Conservation (phyloP, 2,888 invertebrate species). For the Cloeon dipterum region DNA sequence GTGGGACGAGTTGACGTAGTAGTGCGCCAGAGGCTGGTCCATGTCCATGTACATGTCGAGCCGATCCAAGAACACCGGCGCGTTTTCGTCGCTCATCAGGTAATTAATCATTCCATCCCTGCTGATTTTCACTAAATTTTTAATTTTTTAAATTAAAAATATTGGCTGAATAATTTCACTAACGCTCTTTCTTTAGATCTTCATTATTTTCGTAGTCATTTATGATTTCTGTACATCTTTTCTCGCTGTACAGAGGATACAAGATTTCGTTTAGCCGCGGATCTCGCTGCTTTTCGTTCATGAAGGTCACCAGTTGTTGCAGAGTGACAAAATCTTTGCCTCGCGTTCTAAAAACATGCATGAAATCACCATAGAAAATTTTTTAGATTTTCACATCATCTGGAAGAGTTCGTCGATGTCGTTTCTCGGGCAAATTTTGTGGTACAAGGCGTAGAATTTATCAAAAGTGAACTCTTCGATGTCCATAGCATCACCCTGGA, state of each 20-base stretch:
- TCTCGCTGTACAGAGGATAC: conserved; percentile 35
- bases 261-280: conserved; percentile 43
- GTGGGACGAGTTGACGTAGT: conserved; percentile 45
- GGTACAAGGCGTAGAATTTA: conserved; percentile 40
- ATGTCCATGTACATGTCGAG: conserved; percentile 39
- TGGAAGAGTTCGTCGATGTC: conserved; percentile 48
- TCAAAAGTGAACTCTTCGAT: conserved; percentile 40
- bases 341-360: conserved; percentile 18
- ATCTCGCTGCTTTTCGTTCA: conserved; percentile 40
- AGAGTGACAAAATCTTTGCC: conserved; percentile 25
- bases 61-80: conserved; percentile 42
- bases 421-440: conserved; percentile 41
- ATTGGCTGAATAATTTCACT: conserved; percentile 8
- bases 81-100: conserved; percentile 48
- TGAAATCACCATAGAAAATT: not conserved
- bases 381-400: conserved; percentile 22
- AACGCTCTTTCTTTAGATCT: conserved; percentile 23
- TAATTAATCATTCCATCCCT: conserved; percentile 40
- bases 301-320: conserved; percentile 27
- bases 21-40: conserved; percentile 45
- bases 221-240: conserved; percentile 32
- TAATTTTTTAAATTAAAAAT: too few relatives aligned
- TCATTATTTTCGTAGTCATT: conserved; percentile 29
- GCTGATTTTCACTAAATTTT: conserved; percentile 22
- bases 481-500: conserved; percentile 40